Percentiles rank a stretch among this genome's conserved stretches.
Evolutionary conservation across 2,797 vertebrate genomes (phyloP).

Genomic region (Holocentrus rufus): DNA sequence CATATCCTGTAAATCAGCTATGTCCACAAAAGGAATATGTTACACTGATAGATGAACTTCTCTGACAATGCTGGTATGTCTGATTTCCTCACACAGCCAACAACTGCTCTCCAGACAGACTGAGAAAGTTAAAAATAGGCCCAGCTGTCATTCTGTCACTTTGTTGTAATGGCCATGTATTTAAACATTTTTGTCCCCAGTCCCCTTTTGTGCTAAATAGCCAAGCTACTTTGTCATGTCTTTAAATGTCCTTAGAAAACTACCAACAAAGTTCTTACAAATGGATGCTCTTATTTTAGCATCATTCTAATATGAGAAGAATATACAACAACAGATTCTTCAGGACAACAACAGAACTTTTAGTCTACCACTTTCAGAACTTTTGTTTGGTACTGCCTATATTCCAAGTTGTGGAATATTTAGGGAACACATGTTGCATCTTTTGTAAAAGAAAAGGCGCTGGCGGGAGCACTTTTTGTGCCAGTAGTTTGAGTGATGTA

Average conservation of each 20-base stretch:
- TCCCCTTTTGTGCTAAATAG: not conserved
- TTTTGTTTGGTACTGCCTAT: not conserved
- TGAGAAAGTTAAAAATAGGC: not conserved
- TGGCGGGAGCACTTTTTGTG: no score
- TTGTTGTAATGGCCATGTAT: not conserved
- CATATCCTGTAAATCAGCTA: conserved; percentile 43
- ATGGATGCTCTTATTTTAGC: no score
- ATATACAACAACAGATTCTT: no score
- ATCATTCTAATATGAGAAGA: no score
- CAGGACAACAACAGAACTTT: no score
- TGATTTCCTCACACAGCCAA: not conserved
- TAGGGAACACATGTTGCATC: no score
- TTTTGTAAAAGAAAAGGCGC: no score
- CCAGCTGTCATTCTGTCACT: not conserved
- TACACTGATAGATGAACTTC: not conserved
- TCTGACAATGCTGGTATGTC: not conserved
- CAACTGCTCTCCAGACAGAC: not conserved
- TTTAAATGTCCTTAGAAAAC: not conserved
- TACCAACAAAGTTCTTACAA: no score
- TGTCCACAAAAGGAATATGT: conserved; percentile 28
- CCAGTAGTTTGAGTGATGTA: no score
- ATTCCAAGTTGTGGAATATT: not conserved
- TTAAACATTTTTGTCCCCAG: not conserved
- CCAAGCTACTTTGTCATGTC: not conserved
- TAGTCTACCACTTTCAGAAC: not conserved